These are phyloP conservation scores for Corythoichthys haematopterus DNA, from an alignment of 2,113 vertebrate species.

Conservation along the genomic window DNA sequence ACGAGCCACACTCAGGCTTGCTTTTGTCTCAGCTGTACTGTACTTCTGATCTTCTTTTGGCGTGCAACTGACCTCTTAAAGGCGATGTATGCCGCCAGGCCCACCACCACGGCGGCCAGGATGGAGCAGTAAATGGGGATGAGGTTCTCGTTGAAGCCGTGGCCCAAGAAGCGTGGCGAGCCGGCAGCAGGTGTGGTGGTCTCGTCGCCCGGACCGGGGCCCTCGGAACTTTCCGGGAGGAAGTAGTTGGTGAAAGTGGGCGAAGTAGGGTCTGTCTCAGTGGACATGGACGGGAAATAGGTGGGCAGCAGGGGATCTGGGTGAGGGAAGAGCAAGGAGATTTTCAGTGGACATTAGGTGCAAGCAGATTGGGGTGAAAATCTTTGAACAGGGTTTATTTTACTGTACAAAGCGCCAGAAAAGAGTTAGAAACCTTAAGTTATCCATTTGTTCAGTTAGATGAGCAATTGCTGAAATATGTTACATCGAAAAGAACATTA, in stretches of 20 bases:
- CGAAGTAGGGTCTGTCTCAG: conserved; percentile 28
- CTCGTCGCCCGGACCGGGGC: conserved; percentile 52
- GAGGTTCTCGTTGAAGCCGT: conserved; percentile 83
- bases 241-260: conserved; percentile 49
- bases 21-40: neutral
- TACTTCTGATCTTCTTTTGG: neutral
- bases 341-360: neutral
- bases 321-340: conserved; percentile 6
- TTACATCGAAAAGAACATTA: no score
- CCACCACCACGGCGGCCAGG: conserved; percentile 90
- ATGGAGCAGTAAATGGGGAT: conserved; percentile 98
- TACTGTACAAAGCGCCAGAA: no score
- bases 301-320: conserved; percentile 64
- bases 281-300: conserved; percentile 18
- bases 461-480: no score
- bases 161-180: conserved; percentile 78
- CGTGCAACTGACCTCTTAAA: conserved; percentile 85
- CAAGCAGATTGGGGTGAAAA: neutral
- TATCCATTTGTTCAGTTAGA: no score
- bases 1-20: conserved; percentile 2
- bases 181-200: conserved; percentile 79
- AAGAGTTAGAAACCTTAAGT: no score
- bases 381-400: neutral
- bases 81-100: conserved; percentile 87
- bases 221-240: conserved; percentile 28